Evolutionary conservation across 2,888 invertebrate species (phyloP).

Genomic region (Zeuzera pyrina): DNA sequence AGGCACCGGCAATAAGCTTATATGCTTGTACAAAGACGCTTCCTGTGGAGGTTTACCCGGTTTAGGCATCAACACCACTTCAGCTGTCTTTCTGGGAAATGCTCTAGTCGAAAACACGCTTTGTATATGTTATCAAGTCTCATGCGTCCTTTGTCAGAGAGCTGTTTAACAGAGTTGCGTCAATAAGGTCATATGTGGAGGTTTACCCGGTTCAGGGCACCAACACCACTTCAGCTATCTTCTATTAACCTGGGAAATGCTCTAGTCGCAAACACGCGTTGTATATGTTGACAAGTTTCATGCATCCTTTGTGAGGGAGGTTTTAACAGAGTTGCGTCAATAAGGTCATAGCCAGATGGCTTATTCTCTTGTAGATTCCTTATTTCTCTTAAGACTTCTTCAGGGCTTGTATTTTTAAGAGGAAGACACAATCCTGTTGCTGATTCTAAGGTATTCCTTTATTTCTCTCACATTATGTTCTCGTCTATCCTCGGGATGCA

Average conservation of each 20-base stretch:
- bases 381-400: not conserved
- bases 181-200: too few species aligned
- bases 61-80: conserved; percentile 5
- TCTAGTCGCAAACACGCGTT: too few species aligned
- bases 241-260: not conserved
- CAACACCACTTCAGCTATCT: too few species aligned
- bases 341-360: not conserved
- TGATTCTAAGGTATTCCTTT: not conserved
- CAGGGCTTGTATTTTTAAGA: not conserved
- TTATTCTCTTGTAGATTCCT: not conserved
- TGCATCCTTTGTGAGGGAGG: not conserved
- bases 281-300: too few species aligned
- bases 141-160: too few species aligned
- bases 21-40: conserved; percentile 6
- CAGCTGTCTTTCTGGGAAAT: too few species aligned
- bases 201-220: too few species aligned
- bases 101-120: too few species aligned
- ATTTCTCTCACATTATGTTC: not conserved
- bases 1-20: conserved; percentile 9
- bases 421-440: not conserved
- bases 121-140: too few species aligned
- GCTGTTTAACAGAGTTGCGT: too few species aligned
- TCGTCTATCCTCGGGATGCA: not conserved
- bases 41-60: conserved; percentile 6
- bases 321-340: not conserved